Evolutionary conservation across 2,113 vertebrate species (phyloP).

Genomic region (Cettia cetti): DNA sequence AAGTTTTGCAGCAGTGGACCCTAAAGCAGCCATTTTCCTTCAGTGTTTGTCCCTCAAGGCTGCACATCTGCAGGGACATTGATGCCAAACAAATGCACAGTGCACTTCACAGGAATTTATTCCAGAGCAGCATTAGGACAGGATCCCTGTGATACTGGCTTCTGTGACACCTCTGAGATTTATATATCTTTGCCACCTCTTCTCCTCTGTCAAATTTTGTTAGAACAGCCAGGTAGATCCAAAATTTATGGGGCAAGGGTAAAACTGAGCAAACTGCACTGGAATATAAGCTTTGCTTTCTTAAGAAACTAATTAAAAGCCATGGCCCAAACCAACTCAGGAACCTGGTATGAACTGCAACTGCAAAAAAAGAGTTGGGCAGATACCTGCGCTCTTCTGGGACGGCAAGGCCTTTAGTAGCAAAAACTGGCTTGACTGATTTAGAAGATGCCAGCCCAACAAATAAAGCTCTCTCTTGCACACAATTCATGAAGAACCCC

Average conservation of each 20-base stretch:
- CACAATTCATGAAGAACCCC: neutral
- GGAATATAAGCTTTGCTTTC: neutral
- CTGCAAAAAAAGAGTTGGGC: neutral
- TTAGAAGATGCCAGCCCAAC: neutral
- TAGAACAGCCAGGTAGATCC: neutral
- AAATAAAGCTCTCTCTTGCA: neutral
- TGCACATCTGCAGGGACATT: neutral
- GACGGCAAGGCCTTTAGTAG: neutral
- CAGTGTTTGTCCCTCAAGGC: neutral
- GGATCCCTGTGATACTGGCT: neutral
- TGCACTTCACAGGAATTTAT: neutral
- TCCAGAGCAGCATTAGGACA: neutral
- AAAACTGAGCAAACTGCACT: neutral
- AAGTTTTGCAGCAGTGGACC: neutral
- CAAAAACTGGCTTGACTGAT: neutral
- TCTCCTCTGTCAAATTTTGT: neutral
- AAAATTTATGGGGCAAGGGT: neutral
- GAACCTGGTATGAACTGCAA: neutral
- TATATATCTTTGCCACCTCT: neutral
- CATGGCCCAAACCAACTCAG: neutral
- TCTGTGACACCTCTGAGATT: neutral
- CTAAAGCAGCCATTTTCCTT: neutral
- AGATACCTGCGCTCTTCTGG: neutral
- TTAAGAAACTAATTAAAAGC: neutral
- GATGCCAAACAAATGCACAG: neutral